Percentiles rank a stretch among this genome's conserved stretches.
Evolutionary conservation across 2,888 invertebrate genomes (phyloP).

Genomic region (Athalia rosae): DNA sequence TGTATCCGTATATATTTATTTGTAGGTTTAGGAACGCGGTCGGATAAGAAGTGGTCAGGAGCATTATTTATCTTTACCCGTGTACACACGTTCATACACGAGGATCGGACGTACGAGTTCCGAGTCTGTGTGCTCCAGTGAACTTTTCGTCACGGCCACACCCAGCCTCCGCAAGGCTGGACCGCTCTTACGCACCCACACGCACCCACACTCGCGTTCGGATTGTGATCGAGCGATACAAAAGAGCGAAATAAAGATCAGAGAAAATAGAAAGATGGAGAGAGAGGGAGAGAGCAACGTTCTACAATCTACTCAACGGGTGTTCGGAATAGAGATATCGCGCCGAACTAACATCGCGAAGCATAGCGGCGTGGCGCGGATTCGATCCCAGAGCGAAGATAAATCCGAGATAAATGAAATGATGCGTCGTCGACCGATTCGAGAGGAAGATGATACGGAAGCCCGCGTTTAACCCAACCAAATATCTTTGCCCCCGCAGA

Average conservation of each 20-base stretch:
- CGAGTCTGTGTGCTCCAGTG: slow-evolving; percentile 65
- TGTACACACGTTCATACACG: too few species aligned
- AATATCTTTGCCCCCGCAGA: too few species aligned
- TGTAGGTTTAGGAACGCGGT: background rate
- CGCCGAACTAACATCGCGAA: background rate
- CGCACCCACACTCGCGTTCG: slow-evolving; percentile 53
- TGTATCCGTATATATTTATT: too few species aligned
- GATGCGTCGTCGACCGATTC: too few species aligned
- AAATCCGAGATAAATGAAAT: too few species aligned
- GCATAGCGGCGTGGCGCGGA: too few species aligned
- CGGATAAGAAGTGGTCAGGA: background rate
- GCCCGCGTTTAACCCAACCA: too few species aligned
- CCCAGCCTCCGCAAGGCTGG: slow-evolving; percentile 70
- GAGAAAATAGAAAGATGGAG: background rate
- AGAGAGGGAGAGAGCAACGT: slow-evolving; percentile 13
- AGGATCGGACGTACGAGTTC: too few species aligned
- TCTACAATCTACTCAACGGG: slow-evolving; percentile 34
- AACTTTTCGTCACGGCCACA: slow-evolving; percentile 74
- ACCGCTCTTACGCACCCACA: slow-evolving; percentile 69
- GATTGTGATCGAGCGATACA: too few species aligned
- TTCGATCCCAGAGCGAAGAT: background rate
- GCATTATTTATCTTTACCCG: too few species aligned
- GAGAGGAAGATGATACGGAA: too few species aligned
- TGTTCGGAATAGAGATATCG: slow-evolving; percentile 11
- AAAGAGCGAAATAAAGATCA: background rate